Evolutionary conservation across 2,113 vertebrate species (phyloP).

Genomic region (Regulus satrapa): DNA sequence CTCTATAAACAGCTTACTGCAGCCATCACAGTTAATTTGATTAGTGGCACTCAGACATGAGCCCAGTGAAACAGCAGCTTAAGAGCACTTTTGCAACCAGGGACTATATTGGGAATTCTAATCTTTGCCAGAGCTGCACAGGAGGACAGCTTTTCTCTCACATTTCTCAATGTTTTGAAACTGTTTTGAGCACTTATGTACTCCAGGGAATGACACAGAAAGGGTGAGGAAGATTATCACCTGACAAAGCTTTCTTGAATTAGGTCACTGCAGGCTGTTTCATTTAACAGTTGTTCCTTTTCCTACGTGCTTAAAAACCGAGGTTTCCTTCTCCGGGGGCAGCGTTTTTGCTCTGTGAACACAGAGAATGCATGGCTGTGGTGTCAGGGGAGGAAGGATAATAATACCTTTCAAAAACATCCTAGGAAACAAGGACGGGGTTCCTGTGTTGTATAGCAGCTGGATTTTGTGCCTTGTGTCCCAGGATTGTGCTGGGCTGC

Average conservation of each 20-base stretch:
- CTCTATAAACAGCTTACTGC: conserved; percentile 62
- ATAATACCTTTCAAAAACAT: neutral
- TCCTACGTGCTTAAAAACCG: neutral
- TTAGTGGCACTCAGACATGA: conserved; percentile 46
- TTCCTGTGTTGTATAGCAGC: neutral
- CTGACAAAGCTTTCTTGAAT: conserved; percentile 38
- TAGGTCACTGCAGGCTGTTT: conserved; percentile 6
- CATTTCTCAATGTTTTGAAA: conserved; percentile 1
- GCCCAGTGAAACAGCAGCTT: conserved; percentile 29
- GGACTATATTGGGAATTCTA: conserved; percentile 37
- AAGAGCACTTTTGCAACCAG: conserved; percentile 36
- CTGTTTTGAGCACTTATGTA: conserved; percentile 3
- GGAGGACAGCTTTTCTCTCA: conserved; percentile 5
- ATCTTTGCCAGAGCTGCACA: neutral
- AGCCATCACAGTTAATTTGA: conserved; percentile 67
- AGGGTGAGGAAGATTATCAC: conserved; percentile 30
- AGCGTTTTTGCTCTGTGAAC: neutral
- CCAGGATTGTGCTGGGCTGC: neutral
- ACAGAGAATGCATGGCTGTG: neutral
- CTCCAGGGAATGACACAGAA: neutral
- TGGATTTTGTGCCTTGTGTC: neutral
- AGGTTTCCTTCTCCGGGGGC: neutral
- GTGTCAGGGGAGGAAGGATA: neutral
- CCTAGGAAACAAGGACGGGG: neutral
- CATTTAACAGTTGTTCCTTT: conserved; percentile 9